These are phyloP conservation scores for Aphelinus certus DNA, from an alignment of 1,140 invertebrate genomes.

Conservation along the genomic window DNA sequence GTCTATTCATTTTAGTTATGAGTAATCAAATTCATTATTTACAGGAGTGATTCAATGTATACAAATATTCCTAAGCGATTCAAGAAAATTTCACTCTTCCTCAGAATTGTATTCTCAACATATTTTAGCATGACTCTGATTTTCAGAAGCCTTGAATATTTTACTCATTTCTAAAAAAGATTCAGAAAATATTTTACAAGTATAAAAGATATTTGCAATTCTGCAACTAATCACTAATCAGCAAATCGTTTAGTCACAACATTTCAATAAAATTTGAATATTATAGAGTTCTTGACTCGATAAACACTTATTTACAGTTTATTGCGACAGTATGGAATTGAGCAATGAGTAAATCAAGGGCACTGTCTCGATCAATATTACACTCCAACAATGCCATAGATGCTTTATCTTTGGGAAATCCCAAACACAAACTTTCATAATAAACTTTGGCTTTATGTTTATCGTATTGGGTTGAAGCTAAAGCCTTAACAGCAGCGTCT, in stretches of 20 bases:
- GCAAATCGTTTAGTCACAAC: constrained; percentile 24
- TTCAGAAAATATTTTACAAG: background rate
- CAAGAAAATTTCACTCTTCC: background rate
- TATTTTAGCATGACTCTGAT: constrained; percentile 18
- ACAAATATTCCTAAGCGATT: constrained; percentile 40
- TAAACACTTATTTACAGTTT: constrained; percentile 38
- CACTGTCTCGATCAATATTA: constrained; percentile 86
- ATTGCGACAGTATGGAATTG: constrained; percentile 59
- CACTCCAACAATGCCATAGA: constrained; percentile 78
- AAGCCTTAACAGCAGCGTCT: constrained; percentile 68
- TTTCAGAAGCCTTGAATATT: background rate
- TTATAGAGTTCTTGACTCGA: constrained; percentile 10
- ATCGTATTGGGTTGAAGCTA: constrained; percentile 63
- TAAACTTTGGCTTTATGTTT: constrained; percentile 66
- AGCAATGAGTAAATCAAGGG: constrained; percentile 83
- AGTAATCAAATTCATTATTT: too few species aligned
- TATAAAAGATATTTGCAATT: constrained; percentile 34
- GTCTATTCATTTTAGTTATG: too few species aligned
- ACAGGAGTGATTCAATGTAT: constrained; percentile 7
- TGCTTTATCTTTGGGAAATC: constrained; percentile 81
- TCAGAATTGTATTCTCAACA: background rate
- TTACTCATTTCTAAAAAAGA: too few species aligned
- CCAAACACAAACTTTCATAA: constrained; percentile 71
- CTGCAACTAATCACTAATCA: constrained; percentile 32
- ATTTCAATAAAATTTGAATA: constrained; percentile 40